A percentile compares a stretch with the other conserved stretches of the same genome.
phyloP scores from a whole-genome alignment of 2,797 vertebrate genomes.

The Nannoperca australis region DNA sequence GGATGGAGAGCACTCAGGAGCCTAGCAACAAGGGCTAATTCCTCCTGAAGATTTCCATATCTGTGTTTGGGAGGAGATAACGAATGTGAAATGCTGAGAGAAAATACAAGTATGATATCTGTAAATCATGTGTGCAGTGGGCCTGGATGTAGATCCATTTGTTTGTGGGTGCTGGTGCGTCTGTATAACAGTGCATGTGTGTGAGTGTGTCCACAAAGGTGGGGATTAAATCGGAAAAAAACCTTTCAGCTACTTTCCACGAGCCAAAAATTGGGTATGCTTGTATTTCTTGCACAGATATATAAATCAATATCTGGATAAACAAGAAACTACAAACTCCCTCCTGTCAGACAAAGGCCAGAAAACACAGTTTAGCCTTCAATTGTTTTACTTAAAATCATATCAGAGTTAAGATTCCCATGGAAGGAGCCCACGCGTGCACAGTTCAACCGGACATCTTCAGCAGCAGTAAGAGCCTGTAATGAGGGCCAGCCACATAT shows the following conservation, averaged over 20 bases:
- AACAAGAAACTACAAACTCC: slow-evolving; percentile 34
- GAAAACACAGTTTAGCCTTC: slow-evolving; percentile 36
- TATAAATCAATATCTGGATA: slow-evolving; percentile 57
- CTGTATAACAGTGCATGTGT: neutral
- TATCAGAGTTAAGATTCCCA: slow-evolving; percentile 50
- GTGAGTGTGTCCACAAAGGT: neutral
- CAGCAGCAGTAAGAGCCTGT: slow-evolving; percentile 8
- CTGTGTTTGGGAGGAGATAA: slow-evolving; percentile 13
- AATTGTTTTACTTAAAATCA: slow-evolving; percentile 52
- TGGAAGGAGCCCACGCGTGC: slow-evolving; percentile 2
- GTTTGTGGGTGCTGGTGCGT: neutral
- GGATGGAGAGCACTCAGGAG: slow-evolving; percentile 33
- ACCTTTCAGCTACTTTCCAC: slow-evolving; percentile 28
- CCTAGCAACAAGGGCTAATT: slow-evolving; percentile 39
- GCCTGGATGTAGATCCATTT: slow-evolving; percentile 8
- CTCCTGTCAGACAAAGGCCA: slow-evolving; percentile 25
- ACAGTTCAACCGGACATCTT: slow-evolving; percentile 19
- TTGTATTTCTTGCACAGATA: slow-evolving; percentile 28
- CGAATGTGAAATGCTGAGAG: slow-evolving; percentile 22
- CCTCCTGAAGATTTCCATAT: slow-evolving; percentile 24
- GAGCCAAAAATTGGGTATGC: slow-evolving; percentile 10
- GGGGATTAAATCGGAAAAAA: slow-evolving; percentile 20
- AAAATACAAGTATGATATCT: slow-evolving; percentile 16
- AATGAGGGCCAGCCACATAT: slow-evolving; percentile 55
- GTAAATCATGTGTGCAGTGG: slow-evolving; percentile 2